phyloP scores from a whole-genome alignment of 2,113 vertebrate genomes.

The Hyla sarda region DNA sequence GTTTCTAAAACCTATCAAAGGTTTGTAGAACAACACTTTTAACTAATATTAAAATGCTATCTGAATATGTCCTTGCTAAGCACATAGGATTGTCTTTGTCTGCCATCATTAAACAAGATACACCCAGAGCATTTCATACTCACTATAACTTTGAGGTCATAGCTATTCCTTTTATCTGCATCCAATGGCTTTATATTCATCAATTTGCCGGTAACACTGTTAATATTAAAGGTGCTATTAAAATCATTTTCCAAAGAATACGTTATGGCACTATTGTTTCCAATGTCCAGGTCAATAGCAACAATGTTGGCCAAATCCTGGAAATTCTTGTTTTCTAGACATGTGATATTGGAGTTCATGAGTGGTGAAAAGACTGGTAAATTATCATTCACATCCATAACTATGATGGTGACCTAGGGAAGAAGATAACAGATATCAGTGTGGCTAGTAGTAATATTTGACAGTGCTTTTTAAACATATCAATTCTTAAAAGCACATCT shows the following conservation, averaged over 20 bases:
- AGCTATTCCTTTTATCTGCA: constrained; percentile 63
- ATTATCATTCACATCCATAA: constrained; percentile 68
- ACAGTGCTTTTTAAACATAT: neutral
- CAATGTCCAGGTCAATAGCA: constrained; percentile 66
- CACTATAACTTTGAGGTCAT: constrained; percentile 65
- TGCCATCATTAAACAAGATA: neutral
- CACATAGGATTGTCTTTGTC: neutral
- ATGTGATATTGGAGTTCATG: constrained; percentile 62
- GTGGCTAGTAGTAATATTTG: neutral
- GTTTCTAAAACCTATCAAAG: too few relatives aligned
- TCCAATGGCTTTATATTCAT: constrained; percentile 60
- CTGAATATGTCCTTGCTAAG: neutral
- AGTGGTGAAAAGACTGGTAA: constrained; percentile 62
- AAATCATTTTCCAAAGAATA: constrained; percentile 68
- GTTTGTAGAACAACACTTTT: neutral
- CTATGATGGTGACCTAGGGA: constrained; percentile 64
- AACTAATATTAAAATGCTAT: neutral
- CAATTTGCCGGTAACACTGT: constrained; percentile 64
- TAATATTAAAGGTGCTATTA: constrained; percentile 61
- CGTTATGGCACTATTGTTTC: constrained; percentile 62
- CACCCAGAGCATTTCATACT: constrained; percentile 49
- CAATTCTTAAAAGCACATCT: neutral
- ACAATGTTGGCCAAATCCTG: constrained; percentile 62
- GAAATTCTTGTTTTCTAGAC: constrained; percentile 59
- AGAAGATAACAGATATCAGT: neutral